Percentiles rank a stretch among this genome's conserved stretches.
phyloP scores from a whole-genome alignment of 2,113 vertebrate species.

The Meriones unguiculatus region DNA sequence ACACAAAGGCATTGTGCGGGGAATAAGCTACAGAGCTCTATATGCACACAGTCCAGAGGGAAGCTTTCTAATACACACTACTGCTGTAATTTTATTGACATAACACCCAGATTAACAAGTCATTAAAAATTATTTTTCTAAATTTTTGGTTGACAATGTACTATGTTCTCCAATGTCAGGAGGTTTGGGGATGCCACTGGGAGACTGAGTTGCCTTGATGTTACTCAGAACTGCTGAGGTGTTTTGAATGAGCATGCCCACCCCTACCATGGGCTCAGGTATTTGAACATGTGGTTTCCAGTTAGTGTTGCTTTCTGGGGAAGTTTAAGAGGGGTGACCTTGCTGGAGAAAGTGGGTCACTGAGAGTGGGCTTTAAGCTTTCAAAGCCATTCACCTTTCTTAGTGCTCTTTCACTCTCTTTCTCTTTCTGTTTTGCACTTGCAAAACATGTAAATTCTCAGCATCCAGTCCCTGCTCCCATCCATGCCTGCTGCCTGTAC shows the following conservation, averaged over 20 bases:
- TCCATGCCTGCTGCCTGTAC: not conserved
- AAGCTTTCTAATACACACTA: accelerated
- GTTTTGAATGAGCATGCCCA: not conserved
- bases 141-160: not conserved
- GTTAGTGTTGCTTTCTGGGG: not conserved
- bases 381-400: not conserved
- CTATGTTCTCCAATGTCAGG: not conserved
- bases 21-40: not conserved
- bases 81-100: too few species aligned
- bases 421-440: not conserved
- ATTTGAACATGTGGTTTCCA: not conserved
- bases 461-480: not conserved
- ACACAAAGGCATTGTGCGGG: not conserved
- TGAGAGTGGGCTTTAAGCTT: not conserved
- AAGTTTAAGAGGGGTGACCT: not conserved
- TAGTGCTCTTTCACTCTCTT: not conserved
- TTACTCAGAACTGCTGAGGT: not conserved
- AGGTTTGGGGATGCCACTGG: not conserved
- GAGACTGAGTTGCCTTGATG: not conserved
- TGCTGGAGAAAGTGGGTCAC: not conserved
- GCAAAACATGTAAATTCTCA: not conserved
- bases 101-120: not conserved
- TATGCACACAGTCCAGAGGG: not conserved
- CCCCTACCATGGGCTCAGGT: too few species aligned
- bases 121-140: not conserved